Evolutionary conservation across 2,113 vertebrate species (phyloP).

Genomic region (Alces alces): DNA sequence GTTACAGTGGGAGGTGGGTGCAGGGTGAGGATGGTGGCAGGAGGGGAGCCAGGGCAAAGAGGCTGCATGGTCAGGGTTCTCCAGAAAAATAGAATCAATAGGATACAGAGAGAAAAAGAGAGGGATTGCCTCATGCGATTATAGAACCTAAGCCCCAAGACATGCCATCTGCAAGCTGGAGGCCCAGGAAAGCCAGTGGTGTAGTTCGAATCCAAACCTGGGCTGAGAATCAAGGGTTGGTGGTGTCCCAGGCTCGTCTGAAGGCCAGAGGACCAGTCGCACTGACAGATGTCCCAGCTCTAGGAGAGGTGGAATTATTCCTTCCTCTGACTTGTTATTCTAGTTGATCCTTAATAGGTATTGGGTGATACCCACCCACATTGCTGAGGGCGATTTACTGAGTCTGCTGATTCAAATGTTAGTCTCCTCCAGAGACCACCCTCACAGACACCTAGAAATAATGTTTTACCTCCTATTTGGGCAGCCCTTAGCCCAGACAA

Average conservation of each 20-base stretch:
- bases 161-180: background rate
- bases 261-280: background rate
- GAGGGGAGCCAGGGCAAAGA: background rate
- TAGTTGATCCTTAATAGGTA: background rate
- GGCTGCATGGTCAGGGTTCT: background rate
- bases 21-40: background rate
- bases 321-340: background rate
- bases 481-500: background rate
- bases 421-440: background rate
- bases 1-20: background rate
- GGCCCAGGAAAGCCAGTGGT: too few relatives aligned
- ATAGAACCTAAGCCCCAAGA: background rate
- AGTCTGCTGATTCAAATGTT: background rate
- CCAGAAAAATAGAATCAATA: background rate
- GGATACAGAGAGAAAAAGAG: too few relatives aligned
- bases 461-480: background rate
- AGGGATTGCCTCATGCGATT: accelerated
- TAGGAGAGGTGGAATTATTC: background rate
- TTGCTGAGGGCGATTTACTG: background rate
- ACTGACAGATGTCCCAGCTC: background rate
- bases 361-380: background rate
- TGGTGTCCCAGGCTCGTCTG: background rate
- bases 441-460: background rate
- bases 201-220: background rate
- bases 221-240: background rate